Conservation (phyloP, 2,888 invertebrate genomes). For the Laothoe populi region DNA sequence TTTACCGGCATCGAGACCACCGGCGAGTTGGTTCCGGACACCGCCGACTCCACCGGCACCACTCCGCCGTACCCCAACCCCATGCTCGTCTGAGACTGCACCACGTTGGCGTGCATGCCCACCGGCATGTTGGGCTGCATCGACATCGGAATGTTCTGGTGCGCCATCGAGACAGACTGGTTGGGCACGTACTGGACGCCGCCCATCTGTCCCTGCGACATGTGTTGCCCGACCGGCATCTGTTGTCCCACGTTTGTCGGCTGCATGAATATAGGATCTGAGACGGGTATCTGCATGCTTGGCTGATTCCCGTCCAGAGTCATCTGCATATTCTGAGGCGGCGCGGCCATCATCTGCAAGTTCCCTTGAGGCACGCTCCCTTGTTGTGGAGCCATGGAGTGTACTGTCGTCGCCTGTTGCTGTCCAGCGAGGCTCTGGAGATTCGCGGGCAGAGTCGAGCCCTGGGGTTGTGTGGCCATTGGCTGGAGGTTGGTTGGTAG, state of each 20-base stretch:
- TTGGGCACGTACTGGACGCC: constrained; percentile 74
- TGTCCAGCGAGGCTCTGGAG: constrained; percentile 80
- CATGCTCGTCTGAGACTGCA: constrained; percentile 81
- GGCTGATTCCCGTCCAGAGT: constrained; percentile 83
- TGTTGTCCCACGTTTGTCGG: constrained; percentile 72
- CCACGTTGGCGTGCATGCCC: constrained; percentile 76
- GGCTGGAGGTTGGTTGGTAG: constrained; percentile 75
- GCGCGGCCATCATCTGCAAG: constrained; percentile 84
- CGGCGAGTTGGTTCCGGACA: constrained; percentile 81
- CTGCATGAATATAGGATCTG: constrained; percentile 82
- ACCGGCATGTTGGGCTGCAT: constrained; percentile 80
- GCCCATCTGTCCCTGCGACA: constrained; percentile 75
- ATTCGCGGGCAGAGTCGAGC: constrained; percentile 86
- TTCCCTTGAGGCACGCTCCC: constrained; percentile 85
- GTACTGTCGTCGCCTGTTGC: constrained; percentile 75
- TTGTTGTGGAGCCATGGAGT: constrained; percentile 78
- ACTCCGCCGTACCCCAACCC: constrained; percentile 74
- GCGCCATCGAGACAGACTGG: constrained; percentile 72
- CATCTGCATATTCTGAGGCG: constrained; percentile 83
- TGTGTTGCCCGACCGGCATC: constrained; percentile 75
- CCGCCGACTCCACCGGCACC: constrained; percentile 76
- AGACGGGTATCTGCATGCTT: constrained; percentile 82
- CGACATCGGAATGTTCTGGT: constrained; percentile 82
- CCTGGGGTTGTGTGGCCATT: constrained; percentile 80
- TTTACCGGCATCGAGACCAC: constrained; percentile 80